Evolutionary conservation across 2,888 invertebrate genomes (phyloP).

Genomic region (Pinctada fucata): DNA sequence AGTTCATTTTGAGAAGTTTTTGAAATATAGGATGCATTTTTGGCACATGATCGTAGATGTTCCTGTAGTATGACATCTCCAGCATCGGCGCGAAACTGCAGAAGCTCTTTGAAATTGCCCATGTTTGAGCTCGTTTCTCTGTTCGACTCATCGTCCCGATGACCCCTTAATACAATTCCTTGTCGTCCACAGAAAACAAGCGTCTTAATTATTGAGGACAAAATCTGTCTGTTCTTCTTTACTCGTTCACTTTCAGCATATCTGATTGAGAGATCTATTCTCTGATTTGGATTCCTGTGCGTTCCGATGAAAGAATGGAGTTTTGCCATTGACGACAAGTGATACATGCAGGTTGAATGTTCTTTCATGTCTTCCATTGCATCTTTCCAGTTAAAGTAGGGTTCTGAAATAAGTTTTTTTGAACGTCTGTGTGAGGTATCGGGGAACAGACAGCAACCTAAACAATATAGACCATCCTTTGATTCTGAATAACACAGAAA

Average conservation of each 20-base stretch:
- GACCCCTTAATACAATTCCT: constrained; percentile 9
- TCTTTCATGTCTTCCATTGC: constrained; percentile 33
- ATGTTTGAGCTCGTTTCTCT: not conserved
- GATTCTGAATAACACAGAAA: constrained; percentile 41
- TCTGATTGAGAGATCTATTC: constrained; percentile 29
- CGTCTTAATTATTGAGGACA: constrained; percentile 35
- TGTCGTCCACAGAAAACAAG: constrained; percentile 30
- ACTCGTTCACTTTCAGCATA: not conserved
- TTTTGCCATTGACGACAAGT: constrained; percentile 31
- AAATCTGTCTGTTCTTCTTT: constrained; percentile 24
- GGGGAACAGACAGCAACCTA: constrained; percentile 35
- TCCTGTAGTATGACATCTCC: constrained; percentile 20
- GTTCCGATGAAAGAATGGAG: constrained; percentile 28
- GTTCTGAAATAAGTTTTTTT: constrained; percentile 36
- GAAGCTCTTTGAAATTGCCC: constrained; percentile 24
- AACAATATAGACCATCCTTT: constrained; percentile 38
- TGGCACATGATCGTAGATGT: constrained; percentile 13
- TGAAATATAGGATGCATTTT: constrained; percentile 44
- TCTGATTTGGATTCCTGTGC: not conserved
- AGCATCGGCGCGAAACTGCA: not conserved
- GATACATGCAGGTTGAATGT: constrained; percentile 31
- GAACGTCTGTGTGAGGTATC: constrained; percentile 38
- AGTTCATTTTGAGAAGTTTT: constrained; percentile 45
- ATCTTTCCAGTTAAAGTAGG: constrained; percentile 46
- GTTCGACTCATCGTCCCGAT: constrained; percentile 17